A percentile compares a stretch with the other conserved stretches of the same genome.
Conservation (phyloP, 2,113 vertebrate genomes). For the Haemorhous mexicanus region DNA sequence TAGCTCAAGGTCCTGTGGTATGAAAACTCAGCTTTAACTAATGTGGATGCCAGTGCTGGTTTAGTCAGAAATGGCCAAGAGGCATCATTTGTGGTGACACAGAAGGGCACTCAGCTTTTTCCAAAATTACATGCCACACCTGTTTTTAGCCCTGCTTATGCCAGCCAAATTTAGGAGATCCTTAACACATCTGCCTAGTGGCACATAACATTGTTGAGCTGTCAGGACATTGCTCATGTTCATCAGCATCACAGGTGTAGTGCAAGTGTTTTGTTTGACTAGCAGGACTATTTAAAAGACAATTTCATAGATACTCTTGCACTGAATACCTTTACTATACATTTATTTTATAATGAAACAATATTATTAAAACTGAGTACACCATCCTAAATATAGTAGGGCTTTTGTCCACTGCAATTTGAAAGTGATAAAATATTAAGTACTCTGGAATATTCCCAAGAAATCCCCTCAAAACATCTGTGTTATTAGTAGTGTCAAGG, state of each 20-base stretch:
- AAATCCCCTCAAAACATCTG: neutral
- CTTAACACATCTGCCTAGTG: neutral
- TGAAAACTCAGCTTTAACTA: neutral
- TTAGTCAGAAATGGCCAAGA: neutral
- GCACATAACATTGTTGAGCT: neutral
- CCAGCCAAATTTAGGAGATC: neutral
- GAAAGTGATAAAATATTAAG: neutral
- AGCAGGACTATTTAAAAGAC: neutral
- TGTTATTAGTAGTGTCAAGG: neutral
- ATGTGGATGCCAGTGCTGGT: neutral
- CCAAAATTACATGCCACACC: neutral
- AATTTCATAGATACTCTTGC: neutral
- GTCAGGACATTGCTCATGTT: neutral
- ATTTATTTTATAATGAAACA: neutral
- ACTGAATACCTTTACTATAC: neutral
- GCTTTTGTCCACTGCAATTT: neutral
- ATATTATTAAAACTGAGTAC: neutral
- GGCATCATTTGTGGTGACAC: neutral
- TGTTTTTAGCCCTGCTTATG: neutral
- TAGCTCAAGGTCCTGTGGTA: neutral
- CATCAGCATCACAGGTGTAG: neutral
- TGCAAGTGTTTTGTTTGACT: neutral
- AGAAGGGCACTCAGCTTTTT: rapidly evolving
- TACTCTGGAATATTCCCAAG: neutral
- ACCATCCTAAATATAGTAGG: neutral